Evolutionary conservation across 2,113 vertebrate genomes (phyloP), one percentile per base, ranked within the genome.

Genomic region (Lepisosteus oculatus): DNA sequence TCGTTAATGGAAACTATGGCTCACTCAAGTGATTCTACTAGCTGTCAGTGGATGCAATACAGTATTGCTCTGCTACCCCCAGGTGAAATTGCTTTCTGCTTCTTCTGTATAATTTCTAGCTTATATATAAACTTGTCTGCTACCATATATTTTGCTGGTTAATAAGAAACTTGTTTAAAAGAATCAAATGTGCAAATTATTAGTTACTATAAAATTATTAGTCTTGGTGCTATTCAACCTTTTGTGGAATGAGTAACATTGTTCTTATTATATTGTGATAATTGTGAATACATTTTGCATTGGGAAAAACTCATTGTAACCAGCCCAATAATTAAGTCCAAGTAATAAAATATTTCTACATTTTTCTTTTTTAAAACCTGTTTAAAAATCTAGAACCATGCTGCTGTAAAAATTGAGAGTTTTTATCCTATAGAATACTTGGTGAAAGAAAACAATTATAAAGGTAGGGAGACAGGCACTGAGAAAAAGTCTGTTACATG

Each of bases 291-390:
- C 17, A 63, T 9, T 42, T 55, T 43, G 29, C 47, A 51, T 9
- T 29, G 29, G 47, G 47, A 9, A 51, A 51, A 65, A 55, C 51
- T 55, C 66, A 55, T 55, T 65, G 41, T n/a, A 45, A 29, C 12
- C 42, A 62, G 6, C 41, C 47, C 65, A 47, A 6, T 66, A 66
- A 62, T 62, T 70, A 47, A 63, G 59, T 54, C 17, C 9, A 51
- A 51, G 12, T 0, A 51, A 64, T 54, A 4, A 65, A 65, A 45
- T 72, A 56, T 72, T 72, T 44, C 44, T 3, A 71, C 9, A 54
- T 42, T 61, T 71, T 63, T 64, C 45, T 71, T 29, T 1, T 51
- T 5, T 51, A 51, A 51, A 51, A 51, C 47, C 47, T 51, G 47
- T 51, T 6, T 51, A 51, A 9, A 51, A 51, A 51, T 51, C 29